Evolutionary conservation across 2,888 invertebrate species (phyloP).

Genomic region (Odiellus spinosus): DNA sequence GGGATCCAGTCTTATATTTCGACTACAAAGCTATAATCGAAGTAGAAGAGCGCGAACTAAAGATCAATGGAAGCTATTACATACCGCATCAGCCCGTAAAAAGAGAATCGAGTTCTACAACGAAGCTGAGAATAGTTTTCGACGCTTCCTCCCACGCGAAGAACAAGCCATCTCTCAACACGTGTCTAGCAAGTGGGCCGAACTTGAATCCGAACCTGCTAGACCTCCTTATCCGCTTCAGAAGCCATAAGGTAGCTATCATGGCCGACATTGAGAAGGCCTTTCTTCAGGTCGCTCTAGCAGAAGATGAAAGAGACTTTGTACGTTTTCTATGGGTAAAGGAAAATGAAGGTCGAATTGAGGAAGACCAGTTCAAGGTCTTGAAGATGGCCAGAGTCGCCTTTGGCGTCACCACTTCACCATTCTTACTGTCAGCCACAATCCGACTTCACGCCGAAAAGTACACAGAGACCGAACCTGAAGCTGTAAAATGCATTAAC

Average conservation of each 20-base stretch:
- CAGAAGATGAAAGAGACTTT: slow-evolving; percentile 4
- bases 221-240: slow-evolving; percentile 1
- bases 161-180: slow-evolving; percentile 4
- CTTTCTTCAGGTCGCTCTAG: slow-evolving; percentile 5
- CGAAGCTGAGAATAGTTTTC: too few species aligned
- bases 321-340: slow-evolving; percentile 7
- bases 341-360: too few species aligned
- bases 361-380: too few species aligned
- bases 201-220: slow-evolving; percentile 3
- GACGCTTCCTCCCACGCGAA: too few species aligned
- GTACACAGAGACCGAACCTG: neutral
- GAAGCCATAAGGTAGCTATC: slow-evolving; percentile 13
- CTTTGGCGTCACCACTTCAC: neutral
- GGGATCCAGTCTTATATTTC: too few species aligned
- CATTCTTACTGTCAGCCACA: neutral
- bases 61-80: neutral
- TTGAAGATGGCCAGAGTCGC: neutral
- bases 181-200: slow-evolving; percentile 3
- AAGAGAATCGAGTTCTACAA: too few species aligned
- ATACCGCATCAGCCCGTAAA: slow-evolving; percentile 16
- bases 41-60: too few species aligned
- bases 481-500: neutral
- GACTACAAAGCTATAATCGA: too few species aligned
- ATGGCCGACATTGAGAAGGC: too few species aligned
- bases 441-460: slow-evolving; percentile 1